Conservation (phyloP, 1,140 invertebrate species). For the Aplysia californica region DNA sequence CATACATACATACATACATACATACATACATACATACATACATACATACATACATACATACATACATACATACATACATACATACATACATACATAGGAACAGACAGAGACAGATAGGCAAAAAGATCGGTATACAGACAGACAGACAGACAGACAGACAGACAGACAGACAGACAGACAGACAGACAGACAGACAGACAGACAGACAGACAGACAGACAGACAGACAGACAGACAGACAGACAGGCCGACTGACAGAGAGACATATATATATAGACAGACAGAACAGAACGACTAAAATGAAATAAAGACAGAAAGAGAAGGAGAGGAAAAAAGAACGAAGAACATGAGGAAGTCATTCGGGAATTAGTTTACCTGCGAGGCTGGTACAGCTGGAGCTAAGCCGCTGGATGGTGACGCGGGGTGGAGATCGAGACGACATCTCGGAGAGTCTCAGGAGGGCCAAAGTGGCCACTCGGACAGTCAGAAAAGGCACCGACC, state of each 20-base stretch:
- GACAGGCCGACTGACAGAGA: constrained; percentile 12
- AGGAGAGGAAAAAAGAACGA: not conserved
- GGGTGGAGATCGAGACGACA: no score
- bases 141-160: constrained; percentile 10
- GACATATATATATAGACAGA: not conserved
- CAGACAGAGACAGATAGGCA: constrained; percentile 6
- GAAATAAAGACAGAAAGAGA: not conserved
- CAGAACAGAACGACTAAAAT: not conserved
- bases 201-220: constrained; percentile 30
- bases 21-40: constrained; percentile 17
- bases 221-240: constrained; percentile 34
- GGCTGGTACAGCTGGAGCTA: not conserved
- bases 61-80: constrained; percentile 17
- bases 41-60: constrained; percentile 17
- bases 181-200: constrained; percentile 30
- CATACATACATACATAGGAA: constrained; percentile 1
- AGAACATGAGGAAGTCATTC: not conserved
- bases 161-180: constrained; percentile 33
- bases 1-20: constrained; percentile 2
- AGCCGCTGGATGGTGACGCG: not conserved
- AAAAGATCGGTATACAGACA: constrained; percentile 4
- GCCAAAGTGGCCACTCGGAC: no score
- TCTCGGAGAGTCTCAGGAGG: no score
- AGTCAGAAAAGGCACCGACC: no score
- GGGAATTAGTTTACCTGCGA: not conserved